Conservation (phyloP, 2,113 vertebrate genomes). For the Hystrix brachyura region DNA sequence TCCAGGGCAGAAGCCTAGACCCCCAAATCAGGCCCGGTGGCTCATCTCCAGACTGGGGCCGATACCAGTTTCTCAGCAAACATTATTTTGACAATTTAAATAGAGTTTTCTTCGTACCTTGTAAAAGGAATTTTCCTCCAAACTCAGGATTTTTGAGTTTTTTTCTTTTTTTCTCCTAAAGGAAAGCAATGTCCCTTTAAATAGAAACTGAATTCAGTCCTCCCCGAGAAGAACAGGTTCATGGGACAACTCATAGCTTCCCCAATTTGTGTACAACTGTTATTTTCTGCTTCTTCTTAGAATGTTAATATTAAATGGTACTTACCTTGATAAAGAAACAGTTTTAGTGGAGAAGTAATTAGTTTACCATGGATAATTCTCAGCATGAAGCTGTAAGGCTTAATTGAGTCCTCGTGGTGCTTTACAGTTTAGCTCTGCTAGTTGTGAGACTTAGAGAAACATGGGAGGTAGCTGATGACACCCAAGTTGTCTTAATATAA, state of each 20-base stretch:
- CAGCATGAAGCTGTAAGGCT: conserved; percentile 2
- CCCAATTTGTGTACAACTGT: conserved; percentile 20
- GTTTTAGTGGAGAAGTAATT: conserved; percentile 46
- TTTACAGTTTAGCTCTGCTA: not conserved
- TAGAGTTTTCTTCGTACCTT: conserved; percentile 32
- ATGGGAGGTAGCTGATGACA: conserved; percentile 31
- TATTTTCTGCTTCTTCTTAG: conserved; percentile 61
- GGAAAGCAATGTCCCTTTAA: conserved; percentile 61
- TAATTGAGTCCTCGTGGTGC: not conserved
- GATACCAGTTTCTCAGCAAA: conserved; percentile 28
- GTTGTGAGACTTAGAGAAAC: conserved; percentile 40
- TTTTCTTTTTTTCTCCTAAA: not conserved
- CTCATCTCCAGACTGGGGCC: conserved; percentile 37
- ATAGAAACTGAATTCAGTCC: conserved; percentile 53
- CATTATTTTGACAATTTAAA: conserved; percentile 52
- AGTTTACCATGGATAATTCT: conserved; percentile 58
- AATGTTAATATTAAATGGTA: conserved; percentile 11
- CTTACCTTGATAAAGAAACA: conserved; percentile 21
- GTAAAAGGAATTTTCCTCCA: conserved; percentile 17
- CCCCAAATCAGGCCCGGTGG: conserved; percentile 51
- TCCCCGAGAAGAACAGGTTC: conserved; percentile 66
- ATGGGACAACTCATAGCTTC: conserved; percentile 54
- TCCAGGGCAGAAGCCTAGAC: not conserved
- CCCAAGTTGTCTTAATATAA: not conserved
- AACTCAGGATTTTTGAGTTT: not conserved